Conservation (phyloP, 2,113 vertebrate genomes). For the Channa maculata region DNA sequence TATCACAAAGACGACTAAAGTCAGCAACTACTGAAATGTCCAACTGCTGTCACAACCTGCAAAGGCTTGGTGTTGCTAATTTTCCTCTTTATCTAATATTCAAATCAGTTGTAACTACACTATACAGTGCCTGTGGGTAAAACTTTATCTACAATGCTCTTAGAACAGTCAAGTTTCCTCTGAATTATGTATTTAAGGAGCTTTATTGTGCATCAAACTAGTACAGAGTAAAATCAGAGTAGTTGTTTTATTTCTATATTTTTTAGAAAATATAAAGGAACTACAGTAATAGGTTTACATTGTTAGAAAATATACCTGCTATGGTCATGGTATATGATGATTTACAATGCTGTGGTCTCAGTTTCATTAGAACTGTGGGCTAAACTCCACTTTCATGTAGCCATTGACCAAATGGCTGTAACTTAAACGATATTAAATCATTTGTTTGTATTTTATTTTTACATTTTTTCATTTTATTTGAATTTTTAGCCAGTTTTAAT, state of each 20-base stretch:
- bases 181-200: background rate
- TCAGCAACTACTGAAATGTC: slow-evolving; percentile 49
- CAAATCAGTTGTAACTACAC: slow-evolving; percentile 21
- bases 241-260: background rate
- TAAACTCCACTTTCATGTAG: background rate
- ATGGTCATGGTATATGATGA: background rate
- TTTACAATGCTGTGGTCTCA: background rate
- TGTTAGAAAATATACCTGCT: background rate
- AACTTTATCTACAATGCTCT: background rate
- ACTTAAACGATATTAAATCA: background rate
- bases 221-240: background rate
- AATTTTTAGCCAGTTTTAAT: background rate
- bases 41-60: slow-evolving; percentile 6
- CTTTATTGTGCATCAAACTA: background rate
- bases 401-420: background rate
- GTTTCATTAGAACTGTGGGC: background rate
- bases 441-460: background rate
- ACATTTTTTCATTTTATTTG: background rate
- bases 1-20: slow-evolving; percentile 31
- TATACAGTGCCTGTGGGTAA: background rate
- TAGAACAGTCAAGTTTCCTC: background rate
- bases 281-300: slow-evolving; percentile 16
- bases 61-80: slow-evolving; percentile 7
- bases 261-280: background rate
- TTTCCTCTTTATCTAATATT: slow-evolving; percentile 50